These are phyloP conservation scores for Drosophila prolongata DNA, from an alignment of 2,888 invertebrate genomes.

Conservation along the genomic window DNA sequence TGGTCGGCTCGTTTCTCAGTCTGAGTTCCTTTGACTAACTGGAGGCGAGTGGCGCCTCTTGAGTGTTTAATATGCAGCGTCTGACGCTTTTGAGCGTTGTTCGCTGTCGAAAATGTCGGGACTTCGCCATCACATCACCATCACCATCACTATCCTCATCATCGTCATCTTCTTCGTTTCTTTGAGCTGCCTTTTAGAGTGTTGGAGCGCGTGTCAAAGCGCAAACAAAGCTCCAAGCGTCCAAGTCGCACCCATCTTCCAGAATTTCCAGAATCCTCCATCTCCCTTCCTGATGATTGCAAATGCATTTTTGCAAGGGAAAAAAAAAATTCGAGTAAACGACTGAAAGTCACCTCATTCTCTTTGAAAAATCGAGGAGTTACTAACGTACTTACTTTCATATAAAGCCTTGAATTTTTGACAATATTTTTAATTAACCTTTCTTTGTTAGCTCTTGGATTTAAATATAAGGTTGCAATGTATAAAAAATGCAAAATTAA, in stretches of 20 bases:
- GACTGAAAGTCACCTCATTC: not conserved
- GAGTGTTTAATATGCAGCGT: conserved; percentile 69
- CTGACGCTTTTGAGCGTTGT: conserved; percentile 33
- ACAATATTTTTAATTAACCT: too few relatives aligned
- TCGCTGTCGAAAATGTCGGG: conserved; percentile 43
- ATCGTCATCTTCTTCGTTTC: conserved; percentile 36
- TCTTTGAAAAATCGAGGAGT: too few relatives aligned
- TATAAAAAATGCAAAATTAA: too few relatives aligned
- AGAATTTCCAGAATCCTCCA: conserved; percentile 1
- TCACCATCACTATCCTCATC: conserved; percentile 18
- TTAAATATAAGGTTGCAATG: too few relatives aligned
- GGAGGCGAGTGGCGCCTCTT: conserved; percentile 52
- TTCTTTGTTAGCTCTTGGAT: too few relatives aligned
- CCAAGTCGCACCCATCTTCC: conserved; percentile 29
- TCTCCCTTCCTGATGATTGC: conserved; percentile 32
- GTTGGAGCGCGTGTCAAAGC: conserved; percentile 69
- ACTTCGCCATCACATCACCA: conserved; percentile 22
- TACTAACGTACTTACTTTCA: too few relatives aligned
- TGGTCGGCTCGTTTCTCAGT: not conserved
- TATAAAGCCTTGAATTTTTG: too few relatives aligned
- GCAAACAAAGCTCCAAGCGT: conserved; percentile 47
- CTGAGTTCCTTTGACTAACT: conserved; percentile 31
- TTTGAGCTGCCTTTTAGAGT: conserved; percentile 61
- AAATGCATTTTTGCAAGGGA: conserved; percentile 47
- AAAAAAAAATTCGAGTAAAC: not conserved